Conservation (phyloP, 2,888 invertebrate species). For the Pseudanteris insignis region DNA sequence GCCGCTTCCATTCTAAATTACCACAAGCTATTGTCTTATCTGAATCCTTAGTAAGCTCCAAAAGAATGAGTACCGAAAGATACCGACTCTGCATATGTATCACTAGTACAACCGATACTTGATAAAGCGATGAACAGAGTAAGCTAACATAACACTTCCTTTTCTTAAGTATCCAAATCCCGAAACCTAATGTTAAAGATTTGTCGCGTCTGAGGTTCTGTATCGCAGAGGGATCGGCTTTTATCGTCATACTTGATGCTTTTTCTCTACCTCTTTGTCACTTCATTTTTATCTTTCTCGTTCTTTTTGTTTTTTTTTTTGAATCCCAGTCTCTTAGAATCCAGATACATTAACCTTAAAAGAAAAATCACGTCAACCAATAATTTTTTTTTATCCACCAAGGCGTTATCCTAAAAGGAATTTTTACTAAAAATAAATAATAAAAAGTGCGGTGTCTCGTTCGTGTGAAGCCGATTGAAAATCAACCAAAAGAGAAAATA, state of each 20-base stretch:
- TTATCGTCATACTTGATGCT: not conserved
- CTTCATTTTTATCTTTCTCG: too few species aligned
- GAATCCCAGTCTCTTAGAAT: not conserved
- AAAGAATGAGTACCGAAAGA: slow-evolving; percentile 59
- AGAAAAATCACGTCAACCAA: slow-evolving; percentile 10
- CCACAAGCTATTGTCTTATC: slow-evolving; percentile 58
- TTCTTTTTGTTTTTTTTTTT: too few species aligned
- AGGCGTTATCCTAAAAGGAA: slow-evolving; percentile 9
- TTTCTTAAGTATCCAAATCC: slow-evolving; percentile 31
- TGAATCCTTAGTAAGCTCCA: slow-evolving; percentile 52
- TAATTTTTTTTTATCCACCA: not conserved
- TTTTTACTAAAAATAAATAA: slow-evolving; percentile 16
- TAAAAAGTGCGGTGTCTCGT: slow-evolving; percentile 17
- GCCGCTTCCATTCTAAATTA: slow-evolving; percentile 56
- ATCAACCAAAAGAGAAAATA: slow-evolving; percentile 11
- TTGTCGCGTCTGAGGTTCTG: slow-evolving; percentile 16
- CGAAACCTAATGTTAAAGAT: slow-evolving; percentile 15
- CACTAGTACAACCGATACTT: slow-evolving; percentile 51
- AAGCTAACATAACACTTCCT: slow-evolving; percentile 35
- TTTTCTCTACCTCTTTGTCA: too few species aligned
- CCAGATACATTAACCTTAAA: slow-evolving; percentile 1
- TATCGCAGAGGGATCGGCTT: slow-evolving; percentile 14
- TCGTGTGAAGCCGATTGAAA: slow-evolving; percentile 28
- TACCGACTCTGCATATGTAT: slow-evolving; percentile 64
- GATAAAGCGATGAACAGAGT: slow-evolving; percentile 49